Base-by-base conservation (phyloP, 2,888 invertebrate genomes). In the Venustoraphidia nigricollis region DNA sequence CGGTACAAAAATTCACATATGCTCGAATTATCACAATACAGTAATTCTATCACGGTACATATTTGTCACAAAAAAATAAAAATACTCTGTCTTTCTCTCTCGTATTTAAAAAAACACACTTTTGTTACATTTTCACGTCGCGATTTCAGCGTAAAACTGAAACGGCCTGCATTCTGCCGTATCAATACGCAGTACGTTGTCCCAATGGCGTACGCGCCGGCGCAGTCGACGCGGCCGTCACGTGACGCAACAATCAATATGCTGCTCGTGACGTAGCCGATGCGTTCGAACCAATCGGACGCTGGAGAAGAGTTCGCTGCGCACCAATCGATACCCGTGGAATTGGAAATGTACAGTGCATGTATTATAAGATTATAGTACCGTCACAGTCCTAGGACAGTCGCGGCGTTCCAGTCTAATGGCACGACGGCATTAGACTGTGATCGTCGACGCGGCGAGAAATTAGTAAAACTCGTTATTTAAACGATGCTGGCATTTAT, bases 241-340 rank as follows among this genome's bases (percentile, higher is more conserved):
- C 45, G 45, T 45, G 45, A 45, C 45, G 36, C 45, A 45, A 47
- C 42, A 47, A 47, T 42, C 37, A 47, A 47, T 37, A 47, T 17
- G 34, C 10, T 34, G 45, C 35, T 36, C n/a, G 27, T 27, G 38
- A 45, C 39, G 38, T 39, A 37, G 17, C 6, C n/a, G 27, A 8
- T 17, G 39, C 10, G 11, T 13, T 27, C 34, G 11, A 27, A 38
- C 36, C 45, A 45, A 45, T 45, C 11, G 37, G 27, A 27, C 46
- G 42, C 11, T 9, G 27, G 34, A 42, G 14, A 11, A 10, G 17
- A 27, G 27, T 11, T 42, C 11, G 34, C 11, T 42, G 42, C 42
- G 42, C 42, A 42, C 42, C 42, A 42, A 42, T 42, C 42, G 34
- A 42, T 42, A 42, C 14, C 27, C 27, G 27, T 27, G 27, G 27